Base-by-base conservation (phyloP, 1,140 invertebrate genomes). In the Leptoteleia sp. region DNA sequence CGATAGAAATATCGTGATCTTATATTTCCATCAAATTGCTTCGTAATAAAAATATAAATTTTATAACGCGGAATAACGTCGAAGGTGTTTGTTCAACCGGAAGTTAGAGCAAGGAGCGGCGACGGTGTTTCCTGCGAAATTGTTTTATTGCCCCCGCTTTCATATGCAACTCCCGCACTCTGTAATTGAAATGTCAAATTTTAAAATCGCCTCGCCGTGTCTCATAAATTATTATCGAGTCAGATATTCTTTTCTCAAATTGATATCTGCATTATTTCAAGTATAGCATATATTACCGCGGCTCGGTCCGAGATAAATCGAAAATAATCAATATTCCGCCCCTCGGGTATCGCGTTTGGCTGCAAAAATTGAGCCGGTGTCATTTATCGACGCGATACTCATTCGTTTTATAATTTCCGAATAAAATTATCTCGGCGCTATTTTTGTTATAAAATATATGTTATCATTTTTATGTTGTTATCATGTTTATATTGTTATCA, bases 241-340 rank as follows among this genome's bases (percentile, higher is more conserved):
- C 3, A 40, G 25, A 59, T 57, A 57, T 68, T 57, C 37, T 47
- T 57, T 68, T 37, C 52, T 54, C 27, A 22, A 67, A 54, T 22
- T 35, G 62, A 54, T 67, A 31, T 48, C 52, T 48, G 64, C 22
- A n/a, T 42, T 68, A 68, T 70, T 59, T 59, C 52, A 50, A 59
- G 15, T 17, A 15, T 15, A 48, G 38, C 43, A n/a, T 12, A 29
- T 47, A 42, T 55, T 33, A 7, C 4, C 12, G 64, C 19, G 50
- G 29, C 27, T 40, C 29, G 19, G 45, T 48, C 33, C 45, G 54
- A 52, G 55, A 52, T 71, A 71, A 71, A 59, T 57, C 52, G 37
- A 48, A 38, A 57, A 45, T 70, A 47, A 71, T 71, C 45, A 27
- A 52, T 61, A 61, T 35, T n/a, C 67, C 67, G 55, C 67, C 67